These are phyloP conservation scores for Netelia melanura DNA, from an alignment of 2,888 invertebrate species.

Conservation along the genomic window DNA sequence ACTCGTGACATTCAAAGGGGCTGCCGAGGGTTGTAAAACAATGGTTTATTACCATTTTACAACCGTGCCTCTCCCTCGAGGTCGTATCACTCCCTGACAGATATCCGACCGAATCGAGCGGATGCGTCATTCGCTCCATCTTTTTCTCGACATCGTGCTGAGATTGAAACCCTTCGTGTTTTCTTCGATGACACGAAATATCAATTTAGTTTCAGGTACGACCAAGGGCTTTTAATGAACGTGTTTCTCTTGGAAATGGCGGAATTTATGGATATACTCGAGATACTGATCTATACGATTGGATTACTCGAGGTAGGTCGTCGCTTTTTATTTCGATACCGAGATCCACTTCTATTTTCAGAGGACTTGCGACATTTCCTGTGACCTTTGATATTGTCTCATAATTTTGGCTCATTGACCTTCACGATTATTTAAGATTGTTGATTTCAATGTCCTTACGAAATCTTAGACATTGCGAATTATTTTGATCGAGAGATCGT, in stretches of 20 bases:
- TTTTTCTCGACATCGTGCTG: not conserved
- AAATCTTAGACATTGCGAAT: no score
- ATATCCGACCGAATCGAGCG: not conserved
- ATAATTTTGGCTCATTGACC: no score
- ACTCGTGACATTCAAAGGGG: conserved; percentile 1
- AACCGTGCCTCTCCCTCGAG: conserved; percentile 24
- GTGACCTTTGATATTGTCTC: no score
- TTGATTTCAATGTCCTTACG: no score
- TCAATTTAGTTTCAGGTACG: not conserved
- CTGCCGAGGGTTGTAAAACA: conserved; percentile 70
- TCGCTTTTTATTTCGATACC: no score
- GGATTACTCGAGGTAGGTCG: no score
- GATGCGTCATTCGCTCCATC: not conserved
- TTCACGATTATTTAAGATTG: no score
- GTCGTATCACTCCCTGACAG: not conserved
- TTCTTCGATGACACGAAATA: not conserved
- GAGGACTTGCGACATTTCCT: no score
- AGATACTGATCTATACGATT: no score
- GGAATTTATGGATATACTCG: no score
- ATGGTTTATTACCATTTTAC: conserved; percentile 75
- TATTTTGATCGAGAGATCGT: no score
- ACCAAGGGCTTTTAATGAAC: not conserved
- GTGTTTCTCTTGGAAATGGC: not conserved
- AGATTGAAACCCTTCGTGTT: not conserved
- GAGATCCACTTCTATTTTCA: no score